phyloP scores from a whole-genome alignment of 1,140 invertebrate species.

The Meteorus sp. region DNA sequence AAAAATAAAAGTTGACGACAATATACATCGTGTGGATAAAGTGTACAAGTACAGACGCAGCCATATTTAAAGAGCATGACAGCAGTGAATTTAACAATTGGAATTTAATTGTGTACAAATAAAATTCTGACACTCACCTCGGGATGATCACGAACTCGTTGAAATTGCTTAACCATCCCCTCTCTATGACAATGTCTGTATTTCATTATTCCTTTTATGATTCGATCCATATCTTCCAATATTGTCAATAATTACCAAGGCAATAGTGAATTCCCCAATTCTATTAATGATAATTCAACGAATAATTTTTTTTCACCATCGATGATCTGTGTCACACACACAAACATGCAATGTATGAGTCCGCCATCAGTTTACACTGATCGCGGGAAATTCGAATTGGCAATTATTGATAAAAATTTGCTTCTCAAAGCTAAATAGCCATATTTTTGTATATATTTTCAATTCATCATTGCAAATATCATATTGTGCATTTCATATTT shows the following conservation, averaged over 20 bases:
- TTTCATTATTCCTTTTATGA: slow-evolving; percentile 84
- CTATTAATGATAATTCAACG: neutral
- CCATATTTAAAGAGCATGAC: slow-evolving; percentile 14
- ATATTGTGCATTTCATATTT: too few relatives aligned
- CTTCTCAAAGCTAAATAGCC: too few relatives aligned
- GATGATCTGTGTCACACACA: neutral
- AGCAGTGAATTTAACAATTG: neutral
- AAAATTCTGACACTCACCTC: slow-evolving; percentile 65
- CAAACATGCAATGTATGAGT: neutral
- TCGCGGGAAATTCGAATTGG: slow-evolving; percentile 16
- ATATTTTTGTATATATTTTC: too few relatives aligned
- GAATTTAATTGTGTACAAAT: neutral
- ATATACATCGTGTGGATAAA: neutral
- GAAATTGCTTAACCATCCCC: slow-evolving; percentile 88
- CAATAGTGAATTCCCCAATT: too few relatives aligned
- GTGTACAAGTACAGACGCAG: slow-evolving; percentile 1
- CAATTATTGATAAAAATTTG: neutral
- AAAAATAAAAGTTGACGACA: too few relatives aligned
- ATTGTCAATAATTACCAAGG: too few relatives aligned
- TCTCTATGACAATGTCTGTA: slow-evolving; percentile 79
- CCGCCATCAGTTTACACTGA: neutral
- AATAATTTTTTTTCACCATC: neutral
- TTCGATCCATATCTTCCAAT: slow-evolving; percentile 76
- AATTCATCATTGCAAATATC: too few relatives aligned
- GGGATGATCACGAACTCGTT: slow-evolving; percentile 83